A percentile compares a stretch with the other conserved stretches of the same genome.
Evolutionary conservation across 2,797 vertebrate genomes (phyloP).

Genomic region (Rhabdomys pumilio): DNA sequence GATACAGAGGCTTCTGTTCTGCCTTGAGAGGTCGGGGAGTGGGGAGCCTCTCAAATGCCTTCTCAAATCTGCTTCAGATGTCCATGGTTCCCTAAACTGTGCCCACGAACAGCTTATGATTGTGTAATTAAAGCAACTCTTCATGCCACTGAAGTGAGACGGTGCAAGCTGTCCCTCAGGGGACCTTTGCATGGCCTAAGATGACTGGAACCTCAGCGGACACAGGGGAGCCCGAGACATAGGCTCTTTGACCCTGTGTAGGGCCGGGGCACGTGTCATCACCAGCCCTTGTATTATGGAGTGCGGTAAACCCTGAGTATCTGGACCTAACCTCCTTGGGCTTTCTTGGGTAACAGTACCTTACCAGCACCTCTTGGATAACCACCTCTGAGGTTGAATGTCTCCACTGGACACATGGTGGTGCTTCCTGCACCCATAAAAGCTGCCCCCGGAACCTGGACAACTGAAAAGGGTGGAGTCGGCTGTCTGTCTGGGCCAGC

Average conservation of each 20-base stretch:
- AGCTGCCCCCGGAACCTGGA: not conserved
- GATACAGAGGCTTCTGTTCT: not conserved
- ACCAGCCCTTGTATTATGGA: not conserved
- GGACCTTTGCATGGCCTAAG: not conserved
- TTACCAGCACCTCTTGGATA: not conserved
- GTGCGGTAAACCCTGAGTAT: too few species aligned
- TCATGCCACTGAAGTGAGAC: not conserved
- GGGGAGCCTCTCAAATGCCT: slow-evolving; percentile 61
- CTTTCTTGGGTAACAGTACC: not conserved
- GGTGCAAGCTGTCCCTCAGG: not conserved
- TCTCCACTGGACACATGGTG: not conserved
- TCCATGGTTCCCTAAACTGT: not conserved
- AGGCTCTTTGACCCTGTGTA: too few species aligned
- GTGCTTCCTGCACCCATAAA: not conserved
- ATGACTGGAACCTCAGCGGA: too few species aligned
- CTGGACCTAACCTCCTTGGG: not conserved
- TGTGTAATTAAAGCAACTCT: slow-evolving; percentile 39
- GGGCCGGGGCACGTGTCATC: not conserved
- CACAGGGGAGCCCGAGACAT: not conserved
- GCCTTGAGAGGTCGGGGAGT: not conserved
- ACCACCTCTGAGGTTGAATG: not conserved
- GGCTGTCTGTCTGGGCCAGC: not conserved
- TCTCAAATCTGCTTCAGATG: not conserved
- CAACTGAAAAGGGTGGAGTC: too few species aligned
- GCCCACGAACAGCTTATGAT: slow-evolving; percentile 28